Base-by-base conservation (phyloP, 2,113 vertebrate species). In the Eulacestoma nigropectus region DNA sequence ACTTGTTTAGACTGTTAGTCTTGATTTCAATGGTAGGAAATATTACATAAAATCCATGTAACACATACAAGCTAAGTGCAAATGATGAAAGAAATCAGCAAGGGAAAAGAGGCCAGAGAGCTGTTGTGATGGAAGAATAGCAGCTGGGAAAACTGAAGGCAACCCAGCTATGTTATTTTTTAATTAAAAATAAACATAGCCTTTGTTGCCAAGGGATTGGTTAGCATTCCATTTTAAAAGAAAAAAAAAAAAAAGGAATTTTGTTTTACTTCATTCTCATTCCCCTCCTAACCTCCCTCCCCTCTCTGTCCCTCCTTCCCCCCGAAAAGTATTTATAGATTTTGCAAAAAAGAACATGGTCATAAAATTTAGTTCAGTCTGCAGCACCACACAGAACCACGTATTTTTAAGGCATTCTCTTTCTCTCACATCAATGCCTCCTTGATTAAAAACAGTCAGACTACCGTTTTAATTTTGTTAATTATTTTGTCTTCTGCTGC, bases 181-280 rank as follows among this genome's bases (percentile, higher is more conserved):
- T 97, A 97, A 98, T 98, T 97, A 97, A 98, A 98, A 98, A 97
- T 98, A 97, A 98, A 97, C 96, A 97, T 22, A 52, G 63, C 44
- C 42, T 97, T 98, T 96, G 96, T 94, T 96, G 97, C 96, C 95
- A 97, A 85, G 94, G 97, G 96, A 96, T 97, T 97, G 82, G 96
- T 96, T 97, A 98, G 89, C 96, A 97, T 98, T 97, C 95, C 91
- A 91, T 93, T 90, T 87, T 30, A 20, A 50, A 90, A 57, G 41
- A 10, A 41, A n/a, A 50, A 85, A 84, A 73, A 65, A 84, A 65
- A 85, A 46, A 69, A 33, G 42, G 35, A 79, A 83, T 94, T 96
- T 91, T 89, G 35, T 81, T 96, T 94, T 88, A 89, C 44, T 96
- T 96, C 76, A 41, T 81, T 91, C 88, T 97, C 76, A 60, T 89